These are phyloP conservation scores for Notothenia rossii DNA, from an alignment of 2,113 vertebrate genomes.

Conservation along the genomic window DNA sequence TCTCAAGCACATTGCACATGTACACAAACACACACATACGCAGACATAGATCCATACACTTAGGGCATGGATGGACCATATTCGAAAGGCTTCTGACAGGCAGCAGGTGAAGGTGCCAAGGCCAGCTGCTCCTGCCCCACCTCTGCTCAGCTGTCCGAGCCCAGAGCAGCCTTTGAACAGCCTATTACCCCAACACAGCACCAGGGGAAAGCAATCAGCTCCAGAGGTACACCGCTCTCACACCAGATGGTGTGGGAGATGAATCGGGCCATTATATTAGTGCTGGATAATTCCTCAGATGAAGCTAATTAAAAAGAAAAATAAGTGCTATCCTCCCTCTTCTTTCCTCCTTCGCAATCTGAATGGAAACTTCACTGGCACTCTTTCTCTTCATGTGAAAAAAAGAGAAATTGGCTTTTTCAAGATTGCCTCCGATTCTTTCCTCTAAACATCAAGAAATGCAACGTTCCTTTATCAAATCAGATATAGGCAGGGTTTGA, in stretches of 20 bases:
- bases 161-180: constrained; percentile 83
- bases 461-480: constrained; percentile 9
- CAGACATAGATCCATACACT: constrained; percentile 48
- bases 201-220: constrained; percentile 83
- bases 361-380: constrained; percentile 50
- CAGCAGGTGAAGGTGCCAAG: constrained; percentile 80
- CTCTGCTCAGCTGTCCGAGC: constrained; percentile 85
- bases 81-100: constrained; percentile 73
- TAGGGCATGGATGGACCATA: constrained; percentile 58
- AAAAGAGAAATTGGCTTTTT: not conserved
- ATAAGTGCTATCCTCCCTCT: constrained; percentile 77
- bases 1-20: constrained; percentile 44
- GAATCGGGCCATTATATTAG: constrained; percentile 86
- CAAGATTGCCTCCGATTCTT: constrained; percentile 4
- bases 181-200: constrained; percentile 83
- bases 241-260: constrained; percentile 87
- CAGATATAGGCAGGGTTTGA: constrained; percentile 23
- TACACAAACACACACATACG: constrained; percentile 22
- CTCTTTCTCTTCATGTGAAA: constrained; percentile 23
- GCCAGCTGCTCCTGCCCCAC: constrained; percentile 83
- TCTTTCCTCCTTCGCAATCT: constrained; percentile 61
- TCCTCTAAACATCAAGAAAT: constrained; percentile 20
- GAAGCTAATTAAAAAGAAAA: constrained; percentile 86
- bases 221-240: constrained; percentile 79
- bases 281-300: constrained; percentile 86